Evolutionary conservation across 2,797 vertebrate genomes (phyloP).

Genomic region (Tragopan temminckii): DNA sequence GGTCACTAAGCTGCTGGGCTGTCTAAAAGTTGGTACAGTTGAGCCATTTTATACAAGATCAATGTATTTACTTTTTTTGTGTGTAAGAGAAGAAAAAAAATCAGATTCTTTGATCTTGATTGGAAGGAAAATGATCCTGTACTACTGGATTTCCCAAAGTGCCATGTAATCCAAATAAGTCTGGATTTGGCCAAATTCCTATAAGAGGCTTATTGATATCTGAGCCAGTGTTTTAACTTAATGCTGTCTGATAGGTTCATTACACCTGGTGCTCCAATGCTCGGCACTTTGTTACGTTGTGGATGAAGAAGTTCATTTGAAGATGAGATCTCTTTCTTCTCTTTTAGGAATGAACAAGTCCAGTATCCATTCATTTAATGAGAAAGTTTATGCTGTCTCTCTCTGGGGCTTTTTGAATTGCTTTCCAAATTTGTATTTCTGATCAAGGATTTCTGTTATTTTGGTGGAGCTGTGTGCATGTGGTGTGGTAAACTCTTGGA

Average conservation of each 20-base stretch:
- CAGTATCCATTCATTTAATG: not conserved
- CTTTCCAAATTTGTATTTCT: slow-evolving; percentile 12
- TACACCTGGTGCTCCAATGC: not conserved
- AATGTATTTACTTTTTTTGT: not conserved
- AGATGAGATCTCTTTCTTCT: not conserved
- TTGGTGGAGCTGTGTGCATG: not conserved
- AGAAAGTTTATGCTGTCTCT: not conserved
- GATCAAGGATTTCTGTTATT: not conserved
- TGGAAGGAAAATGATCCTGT: slow-evolving; percentile 42
- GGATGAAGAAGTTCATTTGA: not conserved
- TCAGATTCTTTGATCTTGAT: slow-evolving; percentile 1
- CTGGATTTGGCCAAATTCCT: slow-evolving; percentile 44
- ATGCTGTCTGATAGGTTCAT: slow-evolving; percentile 37
- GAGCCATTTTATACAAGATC: slow-evolving; percentile 34
- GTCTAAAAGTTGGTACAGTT: slow-evolving; percentile 27
- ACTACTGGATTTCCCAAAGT: slow-evolving; percentile 48
- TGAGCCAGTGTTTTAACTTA: slow-evolving; percentile 58
- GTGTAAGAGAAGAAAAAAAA: not conserved
- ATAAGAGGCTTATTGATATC: slow-evolving; percentile 57
- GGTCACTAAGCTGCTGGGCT: slow-evolving; percentile 26
- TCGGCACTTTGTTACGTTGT: slow-evolving; percentile 3
- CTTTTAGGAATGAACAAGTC: not conserved
- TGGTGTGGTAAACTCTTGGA: not conserved
- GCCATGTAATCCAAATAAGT: slow-evolving; percentile 54
- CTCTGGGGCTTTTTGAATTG: not conserved